Conservation (phyloP, 2,888 invertebrate species). For the Spodoptera picta region DNA sequence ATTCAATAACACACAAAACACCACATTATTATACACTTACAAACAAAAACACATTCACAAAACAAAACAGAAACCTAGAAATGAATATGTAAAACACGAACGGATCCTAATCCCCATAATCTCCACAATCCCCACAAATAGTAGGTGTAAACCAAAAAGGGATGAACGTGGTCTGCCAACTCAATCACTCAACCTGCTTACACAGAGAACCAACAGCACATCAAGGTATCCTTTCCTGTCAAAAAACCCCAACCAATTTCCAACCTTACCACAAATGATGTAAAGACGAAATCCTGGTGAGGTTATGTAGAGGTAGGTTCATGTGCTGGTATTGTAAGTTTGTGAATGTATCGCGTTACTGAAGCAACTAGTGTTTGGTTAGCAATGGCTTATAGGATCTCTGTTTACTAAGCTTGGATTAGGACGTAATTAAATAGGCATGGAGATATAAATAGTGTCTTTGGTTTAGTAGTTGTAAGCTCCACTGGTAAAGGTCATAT, state of each 20-base stretch:
- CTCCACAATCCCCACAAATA: slow-evolving; percentile 23
- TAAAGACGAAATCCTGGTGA: too few species aligned
- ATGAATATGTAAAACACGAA: slow-evolving; percentile 10
- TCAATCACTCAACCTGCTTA: slow-evolving; percentile 39
- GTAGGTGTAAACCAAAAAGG: slow-evolving; percentile 16
- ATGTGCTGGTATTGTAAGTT: slow-evolving; percentile 3
- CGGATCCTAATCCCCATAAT: slow-evolving; percentile 12
- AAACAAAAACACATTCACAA: too few species aligned
- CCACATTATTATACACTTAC: too few species aligned
- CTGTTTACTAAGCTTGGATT: background rate
- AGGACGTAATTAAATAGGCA: slow-evolving; percentile 1
- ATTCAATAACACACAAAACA: too few species aligned
- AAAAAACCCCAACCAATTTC: too few species aligned
- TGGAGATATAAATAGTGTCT: too few species aligned
- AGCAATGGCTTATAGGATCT: slow-evolving; percentile 17
- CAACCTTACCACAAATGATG: too few species aligned
- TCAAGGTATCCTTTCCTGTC: too few species aligned
- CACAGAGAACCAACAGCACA: slow-evolving; percentile 1
- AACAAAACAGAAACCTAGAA: slow-evolving; percentile 4
- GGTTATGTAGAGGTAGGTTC: too few species aligned
- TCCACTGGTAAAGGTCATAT: too few species aligned
- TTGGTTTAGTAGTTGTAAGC: too few species aligned
- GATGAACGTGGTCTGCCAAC: slow-evolving; percentile 8
- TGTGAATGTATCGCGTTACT: slow-evolving; percentile 29
- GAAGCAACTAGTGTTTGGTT: slow-evolving; percentile 45